A percentile compares a stretch with the other conserved stretches of the same genome.
Conservation (phyloP, 64 coral and sea anemone species). For the Montipora foliosa region DNA sequence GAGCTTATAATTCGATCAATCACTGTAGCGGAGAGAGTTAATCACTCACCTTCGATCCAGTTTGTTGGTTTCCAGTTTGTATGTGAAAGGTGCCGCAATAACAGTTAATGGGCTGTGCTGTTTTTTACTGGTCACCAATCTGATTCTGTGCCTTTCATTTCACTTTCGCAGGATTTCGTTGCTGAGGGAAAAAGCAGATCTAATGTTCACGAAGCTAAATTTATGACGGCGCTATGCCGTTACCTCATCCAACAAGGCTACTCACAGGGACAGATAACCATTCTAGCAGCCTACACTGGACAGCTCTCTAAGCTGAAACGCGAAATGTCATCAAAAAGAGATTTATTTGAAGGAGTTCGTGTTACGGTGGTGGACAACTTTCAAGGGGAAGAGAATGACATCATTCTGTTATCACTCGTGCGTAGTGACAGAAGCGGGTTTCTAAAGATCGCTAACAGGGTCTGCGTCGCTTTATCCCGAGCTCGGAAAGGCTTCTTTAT, state of each 20-base stretch:
- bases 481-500: constrained; percentile 35
- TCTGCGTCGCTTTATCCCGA: constrained; percentile 31
- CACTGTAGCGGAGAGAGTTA: too few species aligned
- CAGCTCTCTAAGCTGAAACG: constrained; percentile 64
- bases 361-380: constrained; percentile 74
- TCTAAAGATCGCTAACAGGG: constrained; percentile 16
- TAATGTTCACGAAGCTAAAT: constrained; percentile 79
- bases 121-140: background rate
- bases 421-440: constrained; percentile 20
- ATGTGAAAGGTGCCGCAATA: too few species aligned
- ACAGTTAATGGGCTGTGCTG: too few species aligned
- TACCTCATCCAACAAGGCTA: constrained; percentile 82
- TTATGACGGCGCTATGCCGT: constrained; percentile 68
- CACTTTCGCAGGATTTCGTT: constrained; percentile 45
- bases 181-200: constrained; percentile 69
- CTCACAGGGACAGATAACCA: constrained; percentile 47
- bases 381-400: constrained; percentile 61
- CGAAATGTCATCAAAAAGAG: constrained; percentile 46
- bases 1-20: too few species aligned
- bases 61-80: too few species aligned
- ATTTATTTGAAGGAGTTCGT: constrained; percentile 62
- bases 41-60: too few species aligned
- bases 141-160: background rate
- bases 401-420: constrained; percentile 19
- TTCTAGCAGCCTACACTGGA: constrained; percentile 81